Evolutionary conservation across 1,140 invertebrate genomes (phyloP), one percentile per base, ranked within the genome.

Genomic region (Pseudomyrmex dendroicus): DNA sequence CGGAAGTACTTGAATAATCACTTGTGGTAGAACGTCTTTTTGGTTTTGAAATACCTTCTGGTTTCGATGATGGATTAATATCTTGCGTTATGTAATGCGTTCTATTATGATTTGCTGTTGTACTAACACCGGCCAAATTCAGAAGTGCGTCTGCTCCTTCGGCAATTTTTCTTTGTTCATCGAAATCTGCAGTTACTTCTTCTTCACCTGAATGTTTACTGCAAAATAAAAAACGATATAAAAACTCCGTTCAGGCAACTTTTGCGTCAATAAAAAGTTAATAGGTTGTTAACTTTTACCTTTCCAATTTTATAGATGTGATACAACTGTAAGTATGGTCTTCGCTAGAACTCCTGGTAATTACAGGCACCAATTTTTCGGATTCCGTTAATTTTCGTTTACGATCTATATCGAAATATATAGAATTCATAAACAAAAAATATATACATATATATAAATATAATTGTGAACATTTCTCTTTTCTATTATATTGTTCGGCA

Each of bases 111-210:
- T 86, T 91, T 48, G 89, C 70, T 46, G 88, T 78, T 52, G 94
- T 95, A 62, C 88, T 94, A 8, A 96, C 95, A 8, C 96, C 96
- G 0, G 96, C 97, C 25, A 97, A 92, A 92, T 97, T 97, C 13
- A 98, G 92, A 59, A 98, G 92, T 0, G 97, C 97, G 88, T 97
- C 97, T 0, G 97, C 97, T 78, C 97, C 97, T 92, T 97, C 97
- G 17, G 96, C 96, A 67, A 97, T 96, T 86, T 96, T 96, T 67
- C 96, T 95, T 90, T 96, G 96, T 91, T 97, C 97, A 85, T 97
- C 96, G 8, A 96, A 95, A 83, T 97, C 96, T 56, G 68, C 90
- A 83, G 67, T 88, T 59, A 87, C 83, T 63, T 92, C 93, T 13
- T 80, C 76, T 61, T 90, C 70, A 7, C 62, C 88, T 9, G 85